Base-by-base conservation (phyloP, 2,888 invertebrate species). In the Pseudococcus longispinus region DNA sequence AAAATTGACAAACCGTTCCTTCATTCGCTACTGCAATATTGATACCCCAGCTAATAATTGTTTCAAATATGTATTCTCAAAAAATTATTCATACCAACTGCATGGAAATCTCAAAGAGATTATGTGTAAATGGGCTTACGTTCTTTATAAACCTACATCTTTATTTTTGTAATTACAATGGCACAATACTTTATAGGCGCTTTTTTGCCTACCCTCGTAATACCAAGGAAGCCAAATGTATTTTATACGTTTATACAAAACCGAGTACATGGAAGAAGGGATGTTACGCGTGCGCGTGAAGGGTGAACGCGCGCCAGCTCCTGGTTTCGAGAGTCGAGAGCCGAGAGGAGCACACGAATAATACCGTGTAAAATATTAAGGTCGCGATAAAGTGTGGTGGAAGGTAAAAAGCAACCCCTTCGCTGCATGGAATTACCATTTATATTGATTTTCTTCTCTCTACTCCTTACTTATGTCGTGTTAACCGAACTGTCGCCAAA, bases 391-490 rank as follows among this genome's bases (percentile, higher is more conserved):
- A 55, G 70, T 23, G 83, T 32, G 84, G 84, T 84, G 60, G 84
- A 84, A 84, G 84, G 84, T 84, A 84, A 84, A 84, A 84, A 84
- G 84, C 65, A 84, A 84, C 84, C 84, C 84, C 84, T 84, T 84
- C 84, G 84, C 84, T 84, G 84, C 84, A 84, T 84, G 84, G 84
- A 84, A 84, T 84, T 84, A 84, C 84, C 84, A 84, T 84, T 84
- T 60, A 84, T 84, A 84, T 84, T 84, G 84, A 84, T 84, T 84
- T 84, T 84, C 84, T 84, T 55, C 60, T 83, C 83, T 84, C n/a
- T 84, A 65, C 84, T 84, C 60, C 42, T 65, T 84, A 65, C 42
- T 46, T 51, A 83, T 83, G 83, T 55, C 42, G 84, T 60, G 84
- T 84, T 84, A 60, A 65, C 84, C 42, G 51, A 84, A 84, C 55